Evolutionary conservation across 1,140 invertebrate genomes (phyloP), one percentile per base, ranked within the genome.

Genomic region (Goniozus legneri): DNA sequence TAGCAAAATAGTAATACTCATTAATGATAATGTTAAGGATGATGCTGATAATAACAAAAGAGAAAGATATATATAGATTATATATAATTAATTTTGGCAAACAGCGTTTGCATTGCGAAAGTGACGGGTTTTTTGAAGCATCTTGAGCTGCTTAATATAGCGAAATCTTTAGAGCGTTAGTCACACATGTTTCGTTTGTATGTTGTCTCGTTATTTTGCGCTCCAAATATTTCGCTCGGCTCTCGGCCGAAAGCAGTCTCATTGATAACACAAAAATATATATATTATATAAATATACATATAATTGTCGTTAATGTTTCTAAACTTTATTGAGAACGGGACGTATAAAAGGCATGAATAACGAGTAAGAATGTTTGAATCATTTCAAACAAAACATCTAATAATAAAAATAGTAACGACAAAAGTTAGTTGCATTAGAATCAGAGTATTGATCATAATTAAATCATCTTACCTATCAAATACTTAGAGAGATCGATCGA

Each of bases 291-390:
- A 44, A 19, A 41, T 27, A 54, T 47, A 56, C 52, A 52, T 56
- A 47, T 54, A 62, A 67, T 58, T 58, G 58, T 62, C 67, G 65
- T 71, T 69, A 67, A 65, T 58, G 62, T 68, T 69, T 69, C 60
- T 60, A 68, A 69, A 71, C 68, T 71, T 71, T 71, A 71, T 69
- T 56, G 55, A 58, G 53, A 35, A 54, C 44, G 55, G 48, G 35
- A 38, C 40, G 56, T 27, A 27, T 27, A 10, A n/a, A n/a, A n/a
- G n/a, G n/a, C n/a, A n/a, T n/a, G n/a, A n/a, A n/a, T n/a, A n/a
- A n/a, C n/a, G n/a, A n/a, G n/a, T n/a, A n/a, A n/a, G n/a, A n/a
- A n/a, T n/a, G n/a, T n/a, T n/a, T n/a, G n/a, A n/a, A n/a, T n/a
- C n/a, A n/a, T n/a, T n/a, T n/a, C n/a, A n/a, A n/a, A n/a, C n/a